Evolutionary conservation across 1,140 invertebrate genomes (phyloP).

Genomic region (Periplaneta americana): DNA sequence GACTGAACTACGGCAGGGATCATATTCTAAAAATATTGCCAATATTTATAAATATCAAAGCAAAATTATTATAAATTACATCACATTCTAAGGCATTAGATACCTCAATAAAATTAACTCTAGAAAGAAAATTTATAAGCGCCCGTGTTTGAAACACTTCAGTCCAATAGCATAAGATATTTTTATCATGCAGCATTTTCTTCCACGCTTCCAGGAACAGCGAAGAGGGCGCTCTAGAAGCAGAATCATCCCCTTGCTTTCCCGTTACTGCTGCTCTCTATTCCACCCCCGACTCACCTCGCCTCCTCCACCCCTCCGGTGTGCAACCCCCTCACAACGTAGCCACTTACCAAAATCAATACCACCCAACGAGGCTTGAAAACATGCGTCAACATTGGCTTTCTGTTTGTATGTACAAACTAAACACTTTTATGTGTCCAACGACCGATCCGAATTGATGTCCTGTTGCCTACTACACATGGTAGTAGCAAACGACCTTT

Average conservation of each 20-base stretch:
- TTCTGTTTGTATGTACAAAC: constrained; percentile 21
- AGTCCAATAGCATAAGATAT: too few species aligned
- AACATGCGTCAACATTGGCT: constrained; percentile 50
- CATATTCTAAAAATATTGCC: too few species aligned
- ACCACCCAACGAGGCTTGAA: constrained; percentile 42
- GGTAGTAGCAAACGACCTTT: background rate
- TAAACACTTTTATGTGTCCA: constrained; percentile 1
- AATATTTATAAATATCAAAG: too few species aligned
- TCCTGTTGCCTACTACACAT: background rate
- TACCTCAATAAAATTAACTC: too few species aligned
- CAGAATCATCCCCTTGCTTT: background rate
- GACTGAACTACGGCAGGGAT: too few species aligned
- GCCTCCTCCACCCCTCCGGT: background rate
- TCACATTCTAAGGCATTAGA: too few species aligned
- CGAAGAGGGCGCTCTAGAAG: background rate
- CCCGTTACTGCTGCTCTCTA: too few species aligned
- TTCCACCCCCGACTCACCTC: constrained; percentile 6
- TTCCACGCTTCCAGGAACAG: background rate
- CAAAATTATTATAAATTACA: too few species aligned
- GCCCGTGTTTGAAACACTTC: too few species aligned
- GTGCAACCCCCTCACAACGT: constrained; percentile 5
- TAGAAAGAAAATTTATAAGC: too few species aligned
- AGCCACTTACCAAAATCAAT: constrained; percentile 48
- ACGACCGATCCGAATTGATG: background rate
- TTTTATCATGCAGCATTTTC: too few species aligned